Evolutionary conservation across 2,797 vertebrate species (phyloP).

Genomic region (Notoglanidium macrostoma): DNA sequence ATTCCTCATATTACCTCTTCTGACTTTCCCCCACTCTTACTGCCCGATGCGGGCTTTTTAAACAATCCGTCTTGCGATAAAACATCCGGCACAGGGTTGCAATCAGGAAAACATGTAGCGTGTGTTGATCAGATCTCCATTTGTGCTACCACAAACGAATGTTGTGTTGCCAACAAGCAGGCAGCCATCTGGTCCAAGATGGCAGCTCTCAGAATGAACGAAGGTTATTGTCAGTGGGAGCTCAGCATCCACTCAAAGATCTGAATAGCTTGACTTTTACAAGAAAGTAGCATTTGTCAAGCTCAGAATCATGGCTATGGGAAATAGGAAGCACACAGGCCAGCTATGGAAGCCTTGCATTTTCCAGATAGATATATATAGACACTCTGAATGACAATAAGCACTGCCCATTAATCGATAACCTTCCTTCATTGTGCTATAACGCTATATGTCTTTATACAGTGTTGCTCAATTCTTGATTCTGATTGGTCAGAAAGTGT

Average conservation of each 20-base stretch:
- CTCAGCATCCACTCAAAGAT: conserved; percentile 57
- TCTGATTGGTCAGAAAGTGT: neutral
- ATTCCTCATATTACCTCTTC: conserved; percentile 5
- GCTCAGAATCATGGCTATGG: conserved; percentile 46
- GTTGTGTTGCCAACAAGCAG: conserved; percentile 75
- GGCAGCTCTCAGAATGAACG: conserved; percentile 75
- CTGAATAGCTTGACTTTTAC: conserved; percentile 65
- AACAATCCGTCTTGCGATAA: conserved; percentile 70
- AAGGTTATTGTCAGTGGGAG: conserved; percentile 75
- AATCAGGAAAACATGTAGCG: conserved; percentile 75
- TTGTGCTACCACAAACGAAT: conserved; percentile 68
- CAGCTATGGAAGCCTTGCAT: neutral
- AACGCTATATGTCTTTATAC: neutral
- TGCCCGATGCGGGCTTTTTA: conserved; percentile 59
- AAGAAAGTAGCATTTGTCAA: conserved; percentile 56
- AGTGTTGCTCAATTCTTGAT: neutral
- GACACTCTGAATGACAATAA: neutral
- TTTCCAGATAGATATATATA: neutral
- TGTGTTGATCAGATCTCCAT: conserved; percentile 70
- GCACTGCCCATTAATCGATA: neutral
- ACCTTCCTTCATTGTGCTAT: neutral
- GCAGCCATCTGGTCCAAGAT: conserved; percentile 79
- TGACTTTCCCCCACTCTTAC: neutral
- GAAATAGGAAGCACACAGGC: conserved; percentile 39
- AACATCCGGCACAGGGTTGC: conserved; percentile 62